Evolutionary conservation across 2,797 vertebrate genomes (phyloP), one percentile per base, ranked within the genome.

Genomic region (Pantherophis vulpinus): DNA sequence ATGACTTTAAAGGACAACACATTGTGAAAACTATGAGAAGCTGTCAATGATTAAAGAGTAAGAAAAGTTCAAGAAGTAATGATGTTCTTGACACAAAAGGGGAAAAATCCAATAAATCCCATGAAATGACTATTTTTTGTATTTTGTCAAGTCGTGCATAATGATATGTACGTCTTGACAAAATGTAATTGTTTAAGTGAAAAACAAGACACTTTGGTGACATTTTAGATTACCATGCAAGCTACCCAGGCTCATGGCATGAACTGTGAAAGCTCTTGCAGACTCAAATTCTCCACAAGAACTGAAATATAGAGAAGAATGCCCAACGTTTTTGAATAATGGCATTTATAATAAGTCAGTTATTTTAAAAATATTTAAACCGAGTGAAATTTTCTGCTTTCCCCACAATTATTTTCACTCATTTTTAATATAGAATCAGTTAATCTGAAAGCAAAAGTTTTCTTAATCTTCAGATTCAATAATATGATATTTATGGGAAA

Each of bases 1-100:
- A 95, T 97, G 97, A 97, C 95, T 97, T 98, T 96, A 97, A 91
- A 97, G 97, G 97, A 98, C 97, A 98, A 98, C 97, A 97, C 95
- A 97, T 95, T 95, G 93, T 96, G 95, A 97, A 97, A 97, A 97
- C 91, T 95, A 96, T 95, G 95, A 96, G 95, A 92, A 96, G 95
- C 93, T 97, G 25, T 90, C 95, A 96, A 93, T 74, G 63, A 94
- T 86, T 95, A 95, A 95, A 92, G 54, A 93, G 59, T 86, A 37
- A 92, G 94, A 88, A 88, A 92, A 70, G 90, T 94, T 92, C 93
- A 93, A 94, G 61, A 95, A 55, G 83, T 10, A 11, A 6, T 11
- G 47, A 96, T 25, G 8, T 86, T 94, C 89, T 58, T 66, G 66
- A 58, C 12, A 83, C 47, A 14, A 86, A 79, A 89, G 74, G 70